These are phyloP conservation scores for Bruchidius siliquastri DNA, from an alignment of 2,888 invertebrate species.

Conservation along the genomic window DNA sequence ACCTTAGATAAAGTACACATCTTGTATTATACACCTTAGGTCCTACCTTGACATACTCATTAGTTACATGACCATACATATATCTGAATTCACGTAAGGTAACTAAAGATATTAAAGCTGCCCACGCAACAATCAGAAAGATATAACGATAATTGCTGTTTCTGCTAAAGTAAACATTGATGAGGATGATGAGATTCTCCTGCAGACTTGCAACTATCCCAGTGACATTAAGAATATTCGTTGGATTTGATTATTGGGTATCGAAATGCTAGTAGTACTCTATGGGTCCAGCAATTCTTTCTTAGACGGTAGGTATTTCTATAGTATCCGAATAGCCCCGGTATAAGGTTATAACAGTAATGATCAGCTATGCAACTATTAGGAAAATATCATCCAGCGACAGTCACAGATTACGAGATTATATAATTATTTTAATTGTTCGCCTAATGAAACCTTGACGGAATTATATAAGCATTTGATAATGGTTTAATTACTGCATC, in stretches of 20 bases:
- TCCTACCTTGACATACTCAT: not conserved
- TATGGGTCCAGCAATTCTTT: too few species aligned
- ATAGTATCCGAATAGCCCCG: not conserved
- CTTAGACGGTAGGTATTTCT: too few species aligned
- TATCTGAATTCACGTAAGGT: not conserved
- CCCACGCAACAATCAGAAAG: not conserved
- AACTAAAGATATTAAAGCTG: not conserved
- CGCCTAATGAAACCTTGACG: slow-evolving; percentile 25
- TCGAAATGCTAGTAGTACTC: too few species aligned
- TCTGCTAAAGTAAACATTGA: not conserved
- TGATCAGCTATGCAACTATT: not conserved
- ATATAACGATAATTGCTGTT: not conserved
- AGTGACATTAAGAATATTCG: not conserved
- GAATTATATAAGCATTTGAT: slow-evolving; percentile 19
- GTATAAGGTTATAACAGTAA: not conserved
- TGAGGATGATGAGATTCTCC: not conserved
- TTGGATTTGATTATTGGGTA: too few species aligned
- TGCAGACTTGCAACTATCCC: not conserved
- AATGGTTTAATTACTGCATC: slow-evolving; percentile 17
- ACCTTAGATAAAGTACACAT: not conserved
- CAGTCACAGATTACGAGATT: slow-evolving; percentile 15
- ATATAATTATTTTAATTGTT: slow-evolving; percentile 24
- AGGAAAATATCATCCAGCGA: not conserved
- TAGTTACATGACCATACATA: not conserved
- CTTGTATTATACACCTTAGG: too few species aligned